Percentiles rank a stretch among this genome's conserved stretches.
Conservation (phyloP, 2,113 vertebrate species). For the Corvus moneduloides region DNA sequence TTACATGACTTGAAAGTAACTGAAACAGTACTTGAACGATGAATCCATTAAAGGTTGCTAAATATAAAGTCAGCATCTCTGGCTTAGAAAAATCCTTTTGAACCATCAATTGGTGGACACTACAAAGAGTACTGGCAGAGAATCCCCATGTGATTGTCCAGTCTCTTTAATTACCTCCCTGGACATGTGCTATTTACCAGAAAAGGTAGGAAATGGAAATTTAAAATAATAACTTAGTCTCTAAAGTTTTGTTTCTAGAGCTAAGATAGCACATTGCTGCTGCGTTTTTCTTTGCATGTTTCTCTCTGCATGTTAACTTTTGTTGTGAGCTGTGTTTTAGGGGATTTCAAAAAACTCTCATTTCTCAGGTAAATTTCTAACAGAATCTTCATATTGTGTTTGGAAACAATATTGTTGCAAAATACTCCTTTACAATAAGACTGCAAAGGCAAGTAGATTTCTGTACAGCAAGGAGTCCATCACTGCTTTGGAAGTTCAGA, state of each 20-base stretch:
- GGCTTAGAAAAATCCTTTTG: background rate
- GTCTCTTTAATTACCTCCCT: background rate
- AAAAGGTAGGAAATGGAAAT: background rate
- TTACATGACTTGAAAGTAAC: background rate
- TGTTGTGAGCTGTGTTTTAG: background rate
- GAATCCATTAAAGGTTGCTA: background rate
- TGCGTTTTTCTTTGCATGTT: background rate
- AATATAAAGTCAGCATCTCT: background rate
- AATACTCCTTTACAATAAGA: background rate
- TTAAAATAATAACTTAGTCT: background rate
- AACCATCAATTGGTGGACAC: background rate
- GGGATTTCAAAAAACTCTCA: background rate
- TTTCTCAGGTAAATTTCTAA: background rate
- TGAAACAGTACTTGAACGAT: background rate
- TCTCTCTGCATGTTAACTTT: background rate
- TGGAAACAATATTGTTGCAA: background rate
- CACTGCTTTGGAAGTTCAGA: background rate
- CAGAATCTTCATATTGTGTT: background rate
- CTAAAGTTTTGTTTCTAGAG: background rate
- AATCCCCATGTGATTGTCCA: background rate
- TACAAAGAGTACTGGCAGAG: background rate
- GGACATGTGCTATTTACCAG: background rate
- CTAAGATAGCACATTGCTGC: background rate
- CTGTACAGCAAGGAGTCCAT: background rate
- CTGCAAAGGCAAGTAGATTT: background rate